Percentiles rank a stretch among this genome's conserved stretches.
phyloP scores from a whole-genome alignment of 2,888 invertebrate genomes.

The Brenthis hecate region DNA sequence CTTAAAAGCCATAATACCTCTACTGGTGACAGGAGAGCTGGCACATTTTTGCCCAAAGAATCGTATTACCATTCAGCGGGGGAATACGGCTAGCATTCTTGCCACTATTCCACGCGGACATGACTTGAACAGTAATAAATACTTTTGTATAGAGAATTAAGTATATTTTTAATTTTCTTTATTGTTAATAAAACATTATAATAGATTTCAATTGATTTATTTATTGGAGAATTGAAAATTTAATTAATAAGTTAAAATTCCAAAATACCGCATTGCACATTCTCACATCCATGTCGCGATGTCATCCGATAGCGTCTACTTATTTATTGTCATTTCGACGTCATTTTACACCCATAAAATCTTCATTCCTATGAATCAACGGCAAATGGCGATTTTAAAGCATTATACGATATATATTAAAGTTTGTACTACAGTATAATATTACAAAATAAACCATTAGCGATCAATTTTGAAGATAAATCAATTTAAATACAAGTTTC shows the following conservation, averaged over 20 bases:
- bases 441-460: slow-evolving; percentile 11
- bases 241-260: not conserved
- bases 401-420: slow-evolving; percentile 23
- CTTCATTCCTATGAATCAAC: slow-evolving; percentile 36
- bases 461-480: not conserved
- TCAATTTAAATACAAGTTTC: slow-evolving; percentile 11
- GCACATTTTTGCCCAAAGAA: too few relatives aligned
- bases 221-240: too few relatives aligned
- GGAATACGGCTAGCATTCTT: too few relatives aligned
- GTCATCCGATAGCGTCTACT: slow-evolving; percentile 30
- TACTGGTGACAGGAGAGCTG: too few relatives aligned
- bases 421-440: slow-evolving; percentile 1
- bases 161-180: too few relatives aligned
- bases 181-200: too few relatives aligned
- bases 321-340: slow-evolving; percentile 36
- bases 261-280: slow-evolving; percentile 1
- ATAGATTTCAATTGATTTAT: too few relatives aligned
- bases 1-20: too few relatives aligned
- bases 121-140: too few relatives aligned
- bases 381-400: slow-evolving; percentile 26
- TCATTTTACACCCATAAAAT: slow-evolving; percentile 36
- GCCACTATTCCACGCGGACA: too few relatives aligned
- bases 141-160: too few relatives aligned
- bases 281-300: slow-evolving; percentile 22
- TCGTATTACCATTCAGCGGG: too few relatives aligned